Conservation (phyloP, 2,888 invertebrate genomes). For the Pasiphila rectangulata region DNA sequence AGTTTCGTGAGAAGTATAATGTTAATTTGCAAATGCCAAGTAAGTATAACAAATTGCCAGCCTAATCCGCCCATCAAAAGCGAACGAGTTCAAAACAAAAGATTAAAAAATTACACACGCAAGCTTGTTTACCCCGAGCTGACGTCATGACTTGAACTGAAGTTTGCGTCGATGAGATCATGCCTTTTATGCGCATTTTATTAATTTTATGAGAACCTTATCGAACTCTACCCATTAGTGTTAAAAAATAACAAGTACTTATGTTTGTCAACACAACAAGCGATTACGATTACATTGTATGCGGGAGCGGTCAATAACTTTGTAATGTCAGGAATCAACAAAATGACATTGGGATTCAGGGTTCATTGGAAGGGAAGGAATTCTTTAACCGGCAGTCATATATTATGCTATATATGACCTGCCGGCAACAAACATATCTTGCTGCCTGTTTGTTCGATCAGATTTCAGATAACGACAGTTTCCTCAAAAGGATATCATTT, state of each 20-base stretch:
- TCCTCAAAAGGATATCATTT: not conserved
- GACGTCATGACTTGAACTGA: slow-evolving; percentile 47
- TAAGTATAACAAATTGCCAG: slow-evolving; percentile 11
- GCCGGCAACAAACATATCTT: not conserved
- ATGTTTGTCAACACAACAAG: slow-evolving; percentile 21
- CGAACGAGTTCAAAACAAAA: slow-evolving; percentile 42
- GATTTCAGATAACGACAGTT: not conserved
- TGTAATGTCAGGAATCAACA: slow-evolving; percentile 14
- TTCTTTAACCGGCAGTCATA: too few relatives aligned
- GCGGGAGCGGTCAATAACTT: slow-evolving; percentile 24
- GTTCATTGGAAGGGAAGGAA: not conserved
- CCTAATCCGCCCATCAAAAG: slow-evolving; percentile 17
- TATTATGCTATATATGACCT: too few relatives aligned
- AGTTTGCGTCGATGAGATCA: slow-evolving; percentile 54
- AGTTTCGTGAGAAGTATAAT: not conserved
- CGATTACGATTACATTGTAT: slow-evolving; percentile 19
- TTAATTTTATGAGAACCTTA: slow-evolving; percentile 48
- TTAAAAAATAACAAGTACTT: slow-evolving; percentile 38
- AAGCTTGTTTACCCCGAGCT: slow-evolving; percentile 48
- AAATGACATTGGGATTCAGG: slow-evolving; percentile 15
- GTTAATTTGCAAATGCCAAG: slow-evolving; percentile 5
- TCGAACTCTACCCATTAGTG: slow-evolving; percentile 40
- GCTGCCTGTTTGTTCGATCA: not conserved
- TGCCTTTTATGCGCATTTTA: slow-evolving; percentile 36
- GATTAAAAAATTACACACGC: slow-evolving; percentile 47